Conservation (phyloP, 2,888 invertebrate species). For the Agrochola circellaris region DNA sequence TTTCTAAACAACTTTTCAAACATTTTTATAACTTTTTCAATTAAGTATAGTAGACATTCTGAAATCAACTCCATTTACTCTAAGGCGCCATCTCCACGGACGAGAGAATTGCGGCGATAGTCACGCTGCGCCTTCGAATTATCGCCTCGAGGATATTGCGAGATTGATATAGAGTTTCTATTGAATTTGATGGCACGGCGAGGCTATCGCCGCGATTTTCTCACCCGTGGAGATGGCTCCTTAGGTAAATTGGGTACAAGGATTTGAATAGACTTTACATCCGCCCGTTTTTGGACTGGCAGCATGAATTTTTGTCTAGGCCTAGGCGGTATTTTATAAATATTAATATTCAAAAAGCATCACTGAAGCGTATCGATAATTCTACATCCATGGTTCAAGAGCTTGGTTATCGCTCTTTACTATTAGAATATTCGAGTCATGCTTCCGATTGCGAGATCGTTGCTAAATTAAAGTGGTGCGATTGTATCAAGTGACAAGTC, state of each 20-base stretch:
- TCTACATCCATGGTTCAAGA: not conserved
- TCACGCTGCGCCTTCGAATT: too few relatives aligned
- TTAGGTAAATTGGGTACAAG: not conserved
- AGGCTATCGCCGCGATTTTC: too few relatives aligned
- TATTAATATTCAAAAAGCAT: slow-evolving; percentile 39
- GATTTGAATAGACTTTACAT: not conserved
- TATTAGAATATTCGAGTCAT: not conserved
- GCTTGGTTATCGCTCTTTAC: not conserved
- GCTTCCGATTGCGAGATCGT: slow-evolving; percentile 1
- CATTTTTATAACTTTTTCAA: not conserved
- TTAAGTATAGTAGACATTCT: too few relatives aligned
- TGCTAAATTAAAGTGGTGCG: not conserved
- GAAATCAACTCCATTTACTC: not conserved
- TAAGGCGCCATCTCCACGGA: too few relatives aligned
- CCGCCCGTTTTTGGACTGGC: not conserved
- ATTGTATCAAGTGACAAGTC: slow-evolving; percentile 18
- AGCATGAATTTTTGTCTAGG: not conserved
- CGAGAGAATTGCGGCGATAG: too few relatives aligned
- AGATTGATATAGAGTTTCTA: too few relatives aligned
- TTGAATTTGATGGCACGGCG: too few relatives aligned
- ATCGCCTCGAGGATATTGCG: too few relatives aligned
- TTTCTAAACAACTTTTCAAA: not conserved
- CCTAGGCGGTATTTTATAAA: not conserved
- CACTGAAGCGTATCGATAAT: not conserved
- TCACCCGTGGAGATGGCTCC: too few relatives aligned